Percentiles rank a stretch among this genome's conserved stretches.
phyloP scores from a whole-genome alignment of 2,113 vertebrate species.

The Erythrolamprus reginae region DNA sequence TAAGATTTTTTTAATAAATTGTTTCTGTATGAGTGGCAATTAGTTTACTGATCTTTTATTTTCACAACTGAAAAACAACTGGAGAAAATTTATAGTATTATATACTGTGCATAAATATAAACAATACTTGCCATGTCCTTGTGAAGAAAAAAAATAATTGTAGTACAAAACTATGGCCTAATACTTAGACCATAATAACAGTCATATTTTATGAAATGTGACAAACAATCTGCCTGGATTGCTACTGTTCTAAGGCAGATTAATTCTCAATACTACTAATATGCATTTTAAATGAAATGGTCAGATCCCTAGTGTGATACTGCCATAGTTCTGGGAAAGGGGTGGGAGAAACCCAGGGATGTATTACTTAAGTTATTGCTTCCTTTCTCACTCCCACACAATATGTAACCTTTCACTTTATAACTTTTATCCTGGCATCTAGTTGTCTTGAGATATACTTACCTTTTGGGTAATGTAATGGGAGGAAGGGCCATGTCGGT shows the following conservation, averaged over 20 bases:
- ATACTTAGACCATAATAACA: not conserved
- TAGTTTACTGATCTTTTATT: not conserved
- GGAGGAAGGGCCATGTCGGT: no score
- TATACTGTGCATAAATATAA: not conserved
- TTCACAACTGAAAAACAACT: not conserved
- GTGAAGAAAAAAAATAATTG: not conserved
- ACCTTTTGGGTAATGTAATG: no score
- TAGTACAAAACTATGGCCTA: not conserved
- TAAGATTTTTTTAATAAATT: not conserved
- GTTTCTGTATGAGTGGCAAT: no score
- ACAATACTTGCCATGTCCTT: not conserved
- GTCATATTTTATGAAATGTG: not conserved
- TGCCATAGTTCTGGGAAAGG: no score
- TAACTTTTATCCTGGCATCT: no score
- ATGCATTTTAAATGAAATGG: not conserved
- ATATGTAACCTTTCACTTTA: no score
- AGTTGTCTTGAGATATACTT: no score
- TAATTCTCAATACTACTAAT: not conserved
- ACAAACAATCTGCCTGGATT: not conserved
- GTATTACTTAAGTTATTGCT: no score
- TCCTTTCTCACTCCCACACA: no score
- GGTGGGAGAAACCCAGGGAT: no score
- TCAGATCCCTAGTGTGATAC: no score
- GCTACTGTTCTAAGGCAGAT: not conserved
- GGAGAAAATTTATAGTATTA: not conserved